Conservation (phyloP, 2,797 vertebrate species). For the Sphenodon punctatus region DNA sequence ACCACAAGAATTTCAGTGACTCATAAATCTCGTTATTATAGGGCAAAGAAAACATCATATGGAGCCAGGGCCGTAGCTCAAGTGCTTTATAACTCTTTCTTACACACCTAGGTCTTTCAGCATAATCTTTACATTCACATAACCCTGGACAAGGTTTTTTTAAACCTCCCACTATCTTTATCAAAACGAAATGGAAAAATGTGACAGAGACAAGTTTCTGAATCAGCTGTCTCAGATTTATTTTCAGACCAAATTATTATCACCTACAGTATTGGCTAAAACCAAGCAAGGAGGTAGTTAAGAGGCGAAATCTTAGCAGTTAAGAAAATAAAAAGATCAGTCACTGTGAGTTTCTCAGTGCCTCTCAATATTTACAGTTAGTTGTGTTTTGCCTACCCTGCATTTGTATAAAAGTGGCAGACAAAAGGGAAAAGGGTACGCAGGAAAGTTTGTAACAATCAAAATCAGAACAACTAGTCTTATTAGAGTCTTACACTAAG, state of each 20-base stretch:
- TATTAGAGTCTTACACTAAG: too few species aligned
- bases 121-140: too few species aligned
- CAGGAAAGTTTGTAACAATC: too few species aligned
- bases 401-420: neutral
- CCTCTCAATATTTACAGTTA: neutral
- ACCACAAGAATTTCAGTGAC: constrained; percentile 32
- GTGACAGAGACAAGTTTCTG: neutral
- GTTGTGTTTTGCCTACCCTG: neutral
- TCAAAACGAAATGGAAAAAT: neutral
- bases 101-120: too few species aligned
- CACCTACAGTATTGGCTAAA: neutral
- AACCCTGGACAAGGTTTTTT: too few species aligned
- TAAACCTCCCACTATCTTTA: neutral
- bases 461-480: too few species aligned
- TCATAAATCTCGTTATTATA: constrained; percentile 48
- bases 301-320: neutral
- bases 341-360: neutral
- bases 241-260: neutral
- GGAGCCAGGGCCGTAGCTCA: neutral
- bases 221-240: neutral
- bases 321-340: neutral
- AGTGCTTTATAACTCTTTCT: neutral
- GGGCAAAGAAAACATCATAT: constrained; percentile 25
- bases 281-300: neutral
- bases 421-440: too few species aligned